Base-by-base conservation (phyloP, 1,140 invertebrate species). In the Paraescarpia echinospica region DNA sequence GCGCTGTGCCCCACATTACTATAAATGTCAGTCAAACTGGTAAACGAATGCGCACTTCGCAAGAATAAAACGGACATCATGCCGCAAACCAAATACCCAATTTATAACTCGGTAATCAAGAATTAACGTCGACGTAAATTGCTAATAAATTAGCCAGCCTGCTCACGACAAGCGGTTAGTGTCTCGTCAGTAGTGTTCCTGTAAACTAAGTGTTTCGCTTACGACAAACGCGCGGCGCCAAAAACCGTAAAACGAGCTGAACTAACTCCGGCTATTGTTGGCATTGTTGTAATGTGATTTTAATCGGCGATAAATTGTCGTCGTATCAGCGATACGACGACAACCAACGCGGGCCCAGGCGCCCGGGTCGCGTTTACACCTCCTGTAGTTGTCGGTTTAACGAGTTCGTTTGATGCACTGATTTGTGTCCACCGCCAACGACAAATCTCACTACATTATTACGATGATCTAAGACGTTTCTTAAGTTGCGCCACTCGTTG, bases 81-180 rank as follows among this genome's bases (percentile, higher is more conserved):
- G 59, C 59, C 9, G 59, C 27, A 77, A 77, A 77, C 4, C 59
- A 77, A 77, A 77, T 77, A 31, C 59, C 9, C 9, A 77, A 14
- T 77, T 77, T 77, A 77, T 77, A 77, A 77, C 59, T 77, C 59
- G 59, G 59, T 77, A 77, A 77, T 77, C 59, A 77, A 77, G 59
- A 77, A 77, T 77, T 77, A 77, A 77, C 59, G 59, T 77, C 59
- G 8, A 77, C 59, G 59, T 31, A 77, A 77, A 31, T 12, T 77
- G 59, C 2, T 0, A 77, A 77, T 77, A 77, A 77, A 77, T 77
- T 77, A 77, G 27, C 12, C 59, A 18, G 59, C 59, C 8, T 77
- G 9, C 59, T 12, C 59, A 18, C 22, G 59, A 77, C 59, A 77
- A 77, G 27, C 27, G 59, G 4, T 77, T 77, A 1, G 12, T 31